Evolutionary conservation across 1,140 invertebrate genomes (phyloP).

Genomic region (Pararge aegeria): DNA sequence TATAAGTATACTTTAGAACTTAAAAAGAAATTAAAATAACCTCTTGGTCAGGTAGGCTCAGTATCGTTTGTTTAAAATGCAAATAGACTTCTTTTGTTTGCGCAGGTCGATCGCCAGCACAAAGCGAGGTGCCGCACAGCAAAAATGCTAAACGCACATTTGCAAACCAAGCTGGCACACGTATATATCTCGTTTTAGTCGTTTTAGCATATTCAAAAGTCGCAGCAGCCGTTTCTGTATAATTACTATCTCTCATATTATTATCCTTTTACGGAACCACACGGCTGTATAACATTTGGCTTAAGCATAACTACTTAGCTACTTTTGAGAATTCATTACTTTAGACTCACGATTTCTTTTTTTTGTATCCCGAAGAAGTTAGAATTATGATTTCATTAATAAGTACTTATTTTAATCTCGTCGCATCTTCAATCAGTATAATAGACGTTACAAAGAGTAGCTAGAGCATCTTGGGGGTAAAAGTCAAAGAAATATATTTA

Average conservation of each 20-base stretch:
- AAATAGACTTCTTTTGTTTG: slow-evolving; percentile 72
- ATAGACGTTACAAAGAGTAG: too few relatives aligned
- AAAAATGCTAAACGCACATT: slow-evolving; percentile 70
- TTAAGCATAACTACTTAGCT: not conserved
- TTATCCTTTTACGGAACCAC: slow-evolving; percentile 6
- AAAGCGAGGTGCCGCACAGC: slow-evolving; percentile 24
- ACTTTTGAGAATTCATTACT: not conserved
- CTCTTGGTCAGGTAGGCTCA: slow-evolving; percentile 33
- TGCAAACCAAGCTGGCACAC: slow-evolving; percentile 50
- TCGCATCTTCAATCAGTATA: too few relatives aligned
- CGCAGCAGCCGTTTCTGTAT: slow-evolving; percentile 25
- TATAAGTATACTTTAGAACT: not conserved
- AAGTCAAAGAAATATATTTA: too few relatives aligned
- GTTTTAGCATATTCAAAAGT: slow-evolving; percentile 43
- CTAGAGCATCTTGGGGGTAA: too few relatives aligned
- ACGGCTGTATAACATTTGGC: not conserved
- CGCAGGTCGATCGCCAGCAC: slow-evolving; percentile 45
- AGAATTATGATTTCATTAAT: not conserved
- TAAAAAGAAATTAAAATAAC: slow-evolving; percentile 1
- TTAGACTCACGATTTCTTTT: not conserved
- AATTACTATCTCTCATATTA: slow-evolving; percentile 12
- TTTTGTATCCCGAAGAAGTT: not conserved
- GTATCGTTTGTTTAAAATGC: slow-evolving; percentile 74
- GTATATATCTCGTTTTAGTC: slow-evolving; percentile 41
- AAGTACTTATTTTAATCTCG: too few relatives aligned